Base-by-base conservation (phyloP, 2,113 vertebrate species). In the Genyomyrus donnyi region DNA sequence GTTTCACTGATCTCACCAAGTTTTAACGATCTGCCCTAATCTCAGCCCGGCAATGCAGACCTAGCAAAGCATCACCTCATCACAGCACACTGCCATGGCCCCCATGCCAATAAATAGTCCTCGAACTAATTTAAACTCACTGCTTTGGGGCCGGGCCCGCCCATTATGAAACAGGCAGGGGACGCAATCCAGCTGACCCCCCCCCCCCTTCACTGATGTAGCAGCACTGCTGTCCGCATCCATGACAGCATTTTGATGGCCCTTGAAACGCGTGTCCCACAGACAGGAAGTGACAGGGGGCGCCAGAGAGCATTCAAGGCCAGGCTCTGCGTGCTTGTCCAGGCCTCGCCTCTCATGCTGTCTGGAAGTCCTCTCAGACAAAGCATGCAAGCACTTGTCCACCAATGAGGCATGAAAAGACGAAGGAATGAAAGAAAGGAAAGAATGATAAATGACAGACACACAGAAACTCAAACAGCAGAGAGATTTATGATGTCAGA, bases 321-420 rank as follows among this genome's bases (percentile, higher is more conserved):
- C 19, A 2, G 48, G 46, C 48, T 27, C n/a, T 52, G 48, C n/a
- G 15, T 17, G 77, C 19, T 83, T 83, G 39, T 42, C 39, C 77
- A 9, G 77, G 77, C 35, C 77, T 45, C 74, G 91, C 91, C 92
- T 91, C 50, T 92, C 88, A 91, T 94, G 92, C 93, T 95, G 93
- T 93, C 94, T 94, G 93, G 92, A 92, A 53, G 93, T 85, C 84
- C 86, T 89, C 42, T 90, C 89, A 94, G 92, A 93, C 95, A 92
- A 93, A 92, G 92, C 93, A 91, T 93, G 93, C 93, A 91, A 89
- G 48, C 90, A 90, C 93, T 93, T 92, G 92, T 92, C 58, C 85
- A 90, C 62, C 45, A 52, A 21, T 70, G 62, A 88, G 90, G 58
- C 42, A 87, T 42, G 21, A 17, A 86, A 88, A 83, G 42, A 31